A percentile compares a stretch with the other conserved stretches of the same genome.
phyloP scores from a whole-genome alignment of 2,797 vertebrate genomes.

The Glossophaga mutica region DNA sequence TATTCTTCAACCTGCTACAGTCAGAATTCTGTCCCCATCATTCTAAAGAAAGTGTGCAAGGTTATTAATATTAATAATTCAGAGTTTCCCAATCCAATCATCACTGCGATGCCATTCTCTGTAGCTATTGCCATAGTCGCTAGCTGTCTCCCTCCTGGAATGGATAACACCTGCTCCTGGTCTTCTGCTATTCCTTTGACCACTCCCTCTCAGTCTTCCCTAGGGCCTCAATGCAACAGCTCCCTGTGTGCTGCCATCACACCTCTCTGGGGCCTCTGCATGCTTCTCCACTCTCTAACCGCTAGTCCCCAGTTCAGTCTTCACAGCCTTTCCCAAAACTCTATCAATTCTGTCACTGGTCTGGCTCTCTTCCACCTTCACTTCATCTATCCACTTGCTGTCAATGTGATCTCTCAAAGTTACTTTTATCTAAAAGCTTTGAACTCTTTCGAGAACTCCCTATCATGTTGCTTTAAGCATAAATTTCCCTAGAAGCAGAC shows the following conservation, averaged over 20 bases:
- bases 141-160: background rate
- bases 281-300: fast-evolving
- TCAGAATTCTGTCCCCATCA: background rate
- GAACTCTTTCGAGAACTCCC: background rate
- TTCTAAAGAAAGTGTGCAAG: background rate
- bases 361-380: background rate
- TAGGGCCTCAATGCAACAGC: background rate
- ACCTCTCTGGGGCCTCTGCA: background rate
- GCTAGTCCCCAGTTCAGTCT: background rate
- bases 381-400: background rate
- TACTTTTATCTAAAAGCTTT: background rate
- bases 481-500: background rate
- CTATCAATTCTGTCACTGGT: background rate
- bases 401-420: background rate
- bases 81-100: background rate
- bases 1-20: background rate
- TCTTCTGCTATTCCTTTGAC: background rate
- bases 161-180: background rate
- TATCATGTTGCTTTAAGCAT: background rate
- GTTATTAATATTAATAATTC: background rate
- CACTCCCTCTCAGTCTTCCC: background rate
- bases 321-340: background rate
- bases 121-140: background rate
- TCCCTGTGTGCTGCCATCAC: background rate
- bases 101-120: background rate